A percentile compares a stretch with the other conserved stretches of the same genome.
Conservation (phyloP, 1,140 invertebrate species). For the Camponotus vicinus region DNA sequence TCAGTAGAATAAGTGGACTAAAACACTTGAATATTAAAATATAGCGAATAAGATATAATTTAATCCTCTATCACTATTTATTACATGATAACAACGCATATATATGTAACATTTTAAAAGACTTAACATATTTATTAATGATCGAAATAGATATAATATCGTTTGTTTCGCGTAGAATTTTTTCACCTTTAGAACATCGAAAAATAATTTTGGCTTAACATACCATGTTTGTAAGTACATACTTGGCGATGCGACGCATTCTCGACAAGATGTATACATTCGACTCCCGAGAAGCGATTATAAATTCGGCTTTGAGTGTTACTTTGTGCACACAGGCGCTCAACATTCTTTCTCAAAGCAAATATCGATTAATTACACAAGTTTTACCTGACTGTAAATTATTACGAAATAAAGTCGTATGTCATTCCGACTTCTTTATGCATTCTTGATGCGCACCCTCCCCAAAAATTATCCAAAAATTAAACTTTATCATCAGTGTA, state of each 20-base stretch:
- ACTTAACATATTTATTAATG: conserved; percentile 41
- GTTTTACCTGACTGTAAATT: conserved; percentile 55
- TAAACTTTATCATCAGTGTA: conserved; percentile 68
- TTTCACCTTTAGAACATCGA: background rate
- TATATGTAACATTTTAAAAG: conserved; percentile 45
- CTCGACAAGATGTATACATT: conserved; percentile 30
- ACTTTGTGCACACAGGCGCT: conserved; percentile 52
- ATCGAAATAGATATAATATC: background rate
- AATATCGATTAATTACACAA: conserved; percentile 24
- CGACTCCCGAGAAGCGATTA: conserved; percentile 54
- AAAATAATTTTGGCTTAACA: conserved; percentile 18
- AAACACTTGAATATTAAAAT: conserved; percentile 31
- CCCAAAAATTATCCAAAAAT: background rate
- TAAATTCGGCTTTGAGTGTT: conserved; percentile 49
- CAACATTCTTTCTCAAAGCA: conserved; percentile 24
- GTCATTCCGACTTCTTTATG: conserved; percentile 69
- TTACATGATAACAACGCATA: conserved; percentile 45
- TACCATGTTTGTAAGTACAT: background rate
- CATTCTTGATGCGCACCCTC: conserved; percentile 23
- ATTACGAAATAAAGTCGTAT: conserved; percentile 77
- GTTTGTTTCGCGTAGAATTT: conserved; percentile 12
- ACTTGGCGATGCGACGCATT: conserved; percentile 36
- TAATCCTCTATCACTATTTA: conserved; percentile 30
- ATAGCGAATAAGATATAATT: conserved; percentile 40
- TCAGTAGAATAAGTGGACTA: conserved; percentile 44